phyloP scores from a whole-genome alignment of 2,113 vertebrate genomes.

The Oreocharis arfaki region DNA sequence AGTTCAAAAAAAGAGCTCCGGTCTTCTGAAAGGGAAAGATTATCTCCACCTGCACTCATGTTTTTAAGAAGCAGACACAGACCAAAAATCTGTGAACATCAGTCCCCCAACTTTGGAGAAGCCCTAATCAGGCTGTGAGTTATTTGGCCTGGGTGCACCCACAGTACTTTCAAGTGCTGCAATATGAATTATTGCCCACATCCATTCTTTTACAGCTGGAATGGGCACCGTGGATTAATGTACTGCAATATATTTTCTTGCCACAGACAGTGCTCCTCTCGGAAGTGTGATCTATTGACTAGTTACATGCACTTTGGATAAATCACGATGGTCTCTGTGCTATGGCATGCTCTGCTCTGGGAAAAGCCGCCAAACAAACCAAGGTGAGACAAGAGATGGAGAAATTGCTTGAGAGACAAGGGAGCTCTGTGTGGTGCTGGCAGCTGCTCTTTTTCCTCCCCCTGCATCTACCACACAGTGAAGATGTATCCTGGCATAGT shows the following conservation, averaged over 20 bases:
- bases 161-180: background rate
- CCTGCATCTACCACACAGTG: background rate
- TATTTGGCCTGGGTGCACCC: background rate
- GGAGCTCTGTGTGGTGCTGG: background rate
- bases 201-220: conserved; percentile 27
- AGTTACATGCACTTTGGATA: background rate
- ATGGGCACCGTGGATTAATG: conserved; percentile 5
- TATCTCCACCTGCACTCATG: background rate
- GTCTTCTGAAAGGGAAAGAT: background rate
- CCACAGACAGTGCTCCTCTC: conserved; percentile 20
- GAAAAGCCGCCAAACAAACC: background rate
- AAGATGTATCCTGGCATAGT: background rate
- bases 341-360: background rate
- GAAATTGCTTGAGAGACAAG: background rate
- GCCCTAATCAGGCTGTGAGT: conserved; percentile 23
- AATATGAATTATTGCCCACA: conserved; percentile 25
- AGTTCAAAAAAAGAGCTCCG: background rate
- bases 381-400: background rate
- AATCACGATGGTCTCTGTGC: background rate
- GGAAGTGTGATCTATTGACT: conserved; percentile 41
- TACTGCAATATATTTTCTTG: conserved; percentile 26
- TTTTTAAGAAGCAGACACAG: background rate
- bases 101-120: background rate
- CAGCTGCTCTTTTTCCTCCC: background rate
- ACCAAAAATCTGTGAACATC: background rate